Conservation (phyloP, 2,797 vertebrate genomes). For the Pelobates cultripes region DNA sequence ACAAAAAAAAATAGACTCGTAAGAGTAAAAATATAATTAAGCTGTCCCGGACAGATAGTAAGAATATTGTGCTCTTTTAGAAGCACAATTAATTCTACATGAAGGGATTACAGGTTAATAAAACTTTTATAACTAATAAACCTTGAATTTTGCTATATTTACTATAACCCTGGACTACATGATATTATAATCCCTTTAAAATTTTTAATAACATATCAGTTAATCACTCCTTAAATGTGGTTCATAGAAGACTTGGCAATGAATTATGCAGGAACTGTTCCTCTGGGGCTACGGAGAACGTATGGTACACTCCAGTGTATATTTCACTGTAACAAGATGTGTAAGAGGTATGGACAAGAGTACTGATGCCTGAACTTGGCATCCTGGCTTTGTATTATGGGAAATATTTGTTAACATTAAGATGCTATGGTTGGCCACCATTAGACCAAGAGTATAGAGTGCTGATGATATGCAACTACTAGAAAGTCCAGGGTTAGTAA, state of each 20-base stretch:
- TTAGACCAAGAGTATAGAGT: no score
- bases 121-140: constrained; percentile 11
- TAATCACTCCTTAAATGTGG: neutral
- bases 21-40: neutral
- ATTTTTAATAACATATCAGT: neutral
- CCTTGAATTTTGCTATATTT: neutral
- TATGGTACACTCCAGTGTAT: neutral
- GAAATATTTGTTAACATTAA: no score
- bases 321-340: no score
- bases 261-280: neutral
- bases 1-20: no score
- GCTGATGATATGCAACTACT: no score
- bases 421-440: no score
- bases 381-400: no score
- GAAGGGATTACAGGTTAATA: constrained; percentile 5
- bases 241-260: neutral
- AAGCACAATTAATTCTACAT: neutral
- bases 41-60: neutral
- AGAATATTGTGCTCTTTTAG: neutral
- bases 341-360: no score
- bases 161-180: neutral
- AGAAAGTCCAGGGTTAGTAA: no score
- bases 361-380: no score
- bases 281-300: neutral
- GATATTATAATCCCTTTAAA: constrained; percentile 3